phyloP scores from a whole-genome alignment of 2,797 vertebrate species.

The Ptychadena robeensis region DNA sequence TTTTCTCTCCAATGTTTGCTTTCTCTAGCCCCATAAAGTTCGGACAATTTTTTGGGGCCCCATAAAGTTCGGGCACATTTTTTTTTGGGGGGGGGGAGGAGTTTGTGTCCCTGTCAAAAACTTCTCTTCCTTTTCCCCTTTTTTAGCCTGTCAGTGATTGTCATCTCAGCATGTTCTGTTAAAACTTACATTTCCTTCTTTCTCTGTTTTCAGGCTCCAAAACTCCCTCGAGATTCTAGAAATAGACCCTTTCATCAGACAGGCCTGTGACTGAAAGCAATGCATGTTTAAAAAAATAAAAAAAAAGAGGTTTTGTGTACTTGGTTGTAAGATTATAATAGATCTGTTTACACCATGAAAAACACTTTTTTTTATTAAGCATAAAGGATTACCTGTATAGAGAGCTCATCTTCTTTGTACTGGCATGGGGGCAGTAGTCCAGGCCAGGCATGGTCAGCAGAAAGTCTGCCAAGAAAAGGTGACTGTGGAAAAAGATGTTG shows the following conservation, averaged over 20 bases:
- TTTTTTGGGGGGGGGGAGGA: too few relatives aligned
- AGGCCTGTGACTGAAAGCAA: conserved; percentile 17
- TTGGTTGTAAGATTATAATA: neutral
- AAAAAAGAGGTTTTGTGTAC: neutral
- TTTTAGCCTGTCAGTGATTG: neutral
- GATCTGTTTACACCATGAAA: neutral
- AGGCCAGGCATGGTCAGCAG: conserved; percentile 1
- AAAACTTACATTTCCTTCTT: conserved; percentile 37
- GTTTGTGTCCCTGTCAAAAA: neutral
- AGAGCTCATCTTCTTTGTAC: neutral
- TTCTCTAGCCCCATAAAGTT: neutral
- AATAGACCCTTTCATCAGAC: conserved; percentile 53
- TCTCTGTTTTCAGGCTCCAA: conserved; percentile 44
- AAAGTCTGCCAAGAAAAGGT: conserved; percentile 18
- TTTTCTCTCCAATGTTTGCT: neutral
- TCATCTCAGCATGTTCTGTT: neutral
- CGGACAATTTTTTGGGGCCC: neutral
- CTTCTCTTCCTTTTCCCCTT: neutral
- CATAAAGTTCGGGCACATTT: conserved; percentile 1
- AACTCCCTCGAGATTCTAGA: conserved; percentile 43
- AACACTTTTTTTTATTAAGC: neutral
- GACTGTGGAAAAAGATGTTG: conserved; percentile 26
- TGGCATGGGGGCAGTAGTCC: neutral
- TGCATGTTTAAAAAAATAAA: neutral
- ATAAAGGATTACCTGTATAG: neutral